Conservation (phyloP, 1,140 invertebrate genomes). For the Drosophila navojoa region DNA sequence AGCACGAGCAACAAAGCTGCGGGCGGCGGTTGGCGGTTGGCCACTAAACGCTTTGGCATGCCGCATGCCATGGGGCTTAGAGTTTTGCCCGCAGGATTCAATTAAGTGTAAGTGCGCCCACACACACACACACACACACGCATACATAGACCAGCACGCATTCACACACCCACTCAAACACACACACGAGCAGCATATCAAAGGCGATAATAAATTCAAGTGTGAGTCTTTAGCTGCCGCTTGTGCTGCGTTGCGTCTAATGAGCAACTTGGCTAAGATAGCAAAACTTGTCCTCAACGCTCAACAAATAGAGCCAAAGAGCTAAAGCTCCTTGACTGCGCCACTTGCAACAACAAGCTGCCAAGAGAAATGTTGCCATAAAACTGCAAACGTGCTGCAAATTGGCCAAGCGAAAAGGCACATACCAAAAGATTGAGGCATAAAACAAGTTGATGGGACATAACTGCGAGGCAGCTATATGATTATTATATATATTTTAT, state of each 20-base stretch:
- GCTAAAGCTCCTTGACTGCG: neutral
- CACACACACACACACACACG: constrained; percentile 15
- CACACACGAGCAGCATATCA: constrained; percentile 6
- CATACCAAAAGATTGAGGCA: neutral
- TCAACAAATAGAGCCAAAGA: constrained; percentile 4
- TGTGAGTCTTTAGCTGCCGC: constrained; percentile 19
- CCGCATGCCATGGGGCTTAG: constrained; percentile 60
- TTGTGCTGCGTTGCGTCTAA: constrained; percentile 27
- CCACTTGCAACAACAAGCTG: constrained; percentile 25
- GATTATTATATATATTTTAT: too few relatives aligned
- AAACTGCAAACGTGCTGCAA: constrained; percentile 17
- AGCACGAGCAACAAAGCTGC: constrained; percentile 14
- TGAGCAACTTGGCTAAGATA: constrained; percentile 39
- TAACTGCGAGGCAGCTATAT: too few relatives aligned
- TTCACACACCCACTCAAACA: neutral
- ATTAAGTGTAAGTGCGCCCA: constrained; percentile 77
- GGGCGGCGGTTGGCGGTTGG: constrained; percentile 16
- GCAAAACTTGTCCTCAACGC: constrained; percentile 18
- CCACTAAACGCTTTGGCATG: constrained; percentile 76
- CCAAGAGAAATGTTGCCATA: constrained; percentile 15
- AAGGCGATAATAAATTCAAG: constrained; percentile 35
- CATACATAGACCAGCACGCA: neutral
- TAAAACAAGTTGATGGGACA: neutral
- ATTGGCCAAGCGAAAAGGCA: neutral
- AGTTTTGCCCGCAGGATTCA: constrained; percentile 75